Evolutionary conservation across 2,113 vertebrate genomes (phyloP), one percentile per base, ranked within the genome.

Genomic region (Salminus brasiliensis): DNA sequence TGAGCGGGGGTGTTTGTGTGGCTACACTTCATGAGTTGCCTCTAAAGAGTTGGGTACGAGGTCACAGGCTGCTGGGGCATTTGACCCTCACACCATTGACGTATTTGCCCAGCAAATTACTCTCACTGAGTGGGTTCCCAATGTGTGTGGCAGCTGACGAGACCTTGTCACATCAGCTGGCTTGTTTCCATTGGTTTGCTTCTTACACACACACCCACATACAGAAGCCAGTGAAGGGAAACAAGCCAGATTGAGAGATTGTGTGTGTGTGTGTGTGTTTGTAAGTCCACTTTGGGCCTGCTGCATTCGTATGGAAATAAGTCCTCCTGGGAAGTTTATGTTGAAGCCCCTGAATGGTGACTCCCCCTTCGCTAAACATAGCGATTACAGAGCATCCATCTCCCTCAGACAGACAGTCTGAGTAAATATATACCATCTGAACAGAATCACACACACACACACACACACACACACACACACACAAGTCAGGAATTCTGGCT

Each of bases 21-120:
- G 9, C 47, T 32, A 30, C 55, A 76, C 71, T 83, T 84, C 72
- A 82, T 76, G 85, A 81, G 84, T 85, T 85, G 84, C 79, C 80
- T 82, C 81, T 85, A 85, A 84, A 86, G 78, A 77, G 88, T 85
- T 81, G 84, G 83, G 86, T 91, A 87, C 84, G 89, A 81, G 87
- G 86, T 92, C 88, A 89, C 63, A 74, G 85, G 29, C 77, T 7
- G 55, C 66, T 71, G 75, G 73, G 85, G 85, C 86, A 84, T 88
- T 81, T 92, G 87, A 75, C 87, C 89, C 63, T 62, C 32, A 4
- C 55, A 65, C 89, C 89, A 90, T 88, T 90, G 92, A 91, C 89
- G 73, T 87, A 87, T 92, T 91, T 88, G 9, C 43, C 76, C 60
- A 87, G 88, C 89, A 92, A 92, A 93, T 92, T 90, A 89, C 89